These are phyloP conservation scores for Pseudococcus viburni DNA, from an alignment of 2,888 invertebrate genomes.

Conservation along the genomic window DNA sequence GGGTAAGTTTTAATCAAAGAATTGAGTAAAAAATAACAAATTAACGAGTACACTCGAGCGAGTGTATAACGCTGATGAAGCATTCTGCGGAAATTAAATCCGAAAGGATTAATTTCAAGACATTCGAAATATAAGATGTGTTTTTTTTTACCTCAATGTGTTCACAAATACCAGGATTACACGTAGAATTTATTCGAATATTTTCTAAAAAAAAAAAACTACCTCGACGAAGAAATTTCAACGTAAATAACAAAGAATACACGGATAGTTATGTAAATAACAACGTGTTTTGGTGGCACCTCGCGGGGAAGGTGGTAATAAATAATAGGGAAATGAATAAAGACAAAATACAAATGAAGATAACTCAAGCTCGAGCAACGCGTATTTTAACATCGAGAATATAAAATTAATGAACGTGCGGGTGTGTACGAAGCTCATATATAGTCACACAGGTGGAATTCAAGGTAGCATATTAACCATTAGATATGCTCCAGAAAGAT, in stretches of 20 bases:
- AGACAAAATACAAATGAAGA: conserved; percentile 44
- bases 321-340: conserved; percentile 38
- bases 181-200: neutral
- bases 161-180: neutral
- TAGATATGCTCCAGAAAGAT: conserved; percentile 55
- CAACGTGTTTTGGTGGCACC: conserved; percentile 9
- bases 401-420: conserved; percentile 43
- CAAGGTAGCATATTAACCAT: conserved; percentile 58
- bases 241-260: neutral
- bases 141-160: neutral
- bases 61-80: conserved; percentile 5
- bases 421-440: neutral
- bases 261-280: conserved; percentile 13
- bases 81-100: neutral
- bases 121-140: neutral
- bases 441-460: conserved; percentile 52
- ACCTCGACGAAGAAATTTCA: neutral
- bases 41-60: neutral
- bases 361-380: neutral
- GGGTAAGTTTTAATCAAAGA: conserved; percentile 17
- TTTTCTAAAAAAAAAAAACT: neutral
- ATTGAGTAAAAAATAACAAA: conserved; percentile 4
- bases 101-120: neutral
- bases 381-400: neutral
- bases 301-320: neutral